A percentile compares a stretch with the other conserved stretches of the same genome.
Conservation (phyloP, 2,797 vertebrate species). For the Sardinella longiceps region DNA sequence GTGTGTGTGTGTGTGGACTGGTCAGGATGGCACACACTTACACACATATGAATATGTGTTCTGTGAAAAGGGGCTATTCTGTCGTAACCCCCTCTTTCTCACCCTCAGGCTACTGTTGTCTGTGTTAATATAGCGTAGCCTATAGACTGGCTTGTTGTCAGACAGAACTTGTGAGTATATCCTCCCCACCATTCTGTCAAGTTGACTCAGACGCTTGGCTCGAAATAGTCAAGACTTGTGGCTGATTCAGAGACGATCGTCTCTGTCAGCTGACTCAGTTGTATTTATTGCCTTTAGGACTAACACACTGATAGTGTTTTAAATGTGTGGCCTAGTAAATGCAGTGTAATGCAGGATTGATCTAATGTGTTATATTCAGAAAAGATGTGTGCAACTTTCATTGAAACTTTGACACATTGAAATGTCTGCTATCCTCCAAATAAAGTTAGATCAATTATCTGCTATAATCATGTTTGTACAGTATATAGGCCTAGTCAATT, state of each 20-base stretch:
- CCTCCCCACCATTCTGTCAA: background rate
- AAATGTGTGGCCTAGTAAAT: background rate
- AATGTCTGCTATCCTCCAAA: background rate
- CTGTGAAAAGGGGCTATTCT: constrained; percentile 48
- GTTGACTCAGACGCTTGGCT: constrained; percentile 47
- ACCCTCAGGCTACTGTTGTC: constrained; percentile 14
- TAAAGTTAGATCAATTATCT: background rate
- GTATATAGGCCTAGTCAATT: too few species aligned
- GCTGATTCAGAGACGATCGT: background rate
- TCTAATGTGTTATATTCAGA: background rate
- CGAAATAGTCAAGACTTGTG: constrained; percentile 21
- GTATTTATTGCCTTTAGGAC: background rate
- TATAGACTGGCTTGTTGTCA: constrained; percentile 28
- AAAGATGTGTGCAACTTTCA: background rate
- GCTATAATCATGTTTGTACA: background rate
- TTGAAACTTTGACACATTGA: background rate
- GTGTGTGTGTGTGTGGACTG: background rate
- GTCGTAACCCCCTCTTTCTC: constrained; percentile 58
- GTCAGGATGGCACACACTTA: constrained; percentile 23
- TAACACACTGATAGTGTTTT: background rate
- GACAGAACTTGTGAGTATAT: constrained; percentile 19
- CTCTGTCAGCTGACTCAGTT: background rate
- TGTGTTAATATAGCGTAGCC: background rate
- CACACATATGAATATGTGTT: constrained; percentile 39
- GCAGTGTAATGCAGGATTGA: background rate